Conservation (phyloP, 2,888 invertebrate species). For the Crocallis elinguaria region DNA sequence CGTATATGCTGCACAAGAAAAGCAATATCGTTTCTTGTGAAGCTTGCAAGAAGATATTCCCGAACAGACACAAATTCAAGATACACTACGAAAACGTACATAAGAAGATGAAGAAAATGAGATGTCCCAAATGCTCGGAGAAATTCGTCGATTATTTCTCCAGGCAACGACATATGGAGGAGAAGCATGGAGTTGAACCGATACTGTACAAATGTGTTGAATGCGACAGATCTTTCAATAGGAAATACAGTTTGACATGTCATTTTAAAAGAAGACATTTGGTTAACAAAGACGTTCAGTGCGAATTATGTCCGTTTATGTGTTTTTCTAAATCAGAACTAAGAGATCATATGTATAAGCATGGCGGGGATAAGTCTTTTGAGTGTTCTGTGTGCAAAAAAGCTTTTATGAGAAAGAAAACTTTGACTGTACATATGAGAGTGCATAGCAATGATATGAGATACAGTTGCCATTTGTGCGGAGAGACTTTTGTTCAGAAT, state of each 20-base stretch:
- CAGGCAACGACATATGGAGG: conserved; percentile 67
- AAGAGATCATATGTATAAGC: conserved; percentile 46
- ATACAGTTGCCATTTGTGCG: conserved; percentile 46
- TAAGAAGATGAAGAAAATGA: conserved; percentile 60
- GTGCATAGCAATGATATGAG: conserved; percentile 54
- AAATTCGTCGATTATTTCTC: conserved; percentile 66
- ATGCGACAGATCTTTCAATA: conserved; percentile 58
- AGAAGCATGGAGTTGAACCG: conserved; percentile 60
- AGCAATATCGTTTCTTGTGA: conserved; percentile 45
- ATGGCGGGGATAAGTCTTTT: conserved; percentile 55
- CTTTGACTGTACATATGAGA: conserved; percentile 48
- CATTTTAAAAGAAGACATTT: conserved; percentile 70
- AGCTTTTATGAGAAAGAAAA: conserved; percentile 46
- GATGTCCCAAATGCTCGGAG: conserved; percentile 67
- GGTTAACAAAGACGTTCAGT: conserved; percentile 58
- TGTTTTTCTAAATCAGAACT: conserved; percentile 69
- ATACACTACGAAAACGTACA: conserved; percentile 66
- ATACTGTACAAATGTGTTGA: conserved; percentile 69
- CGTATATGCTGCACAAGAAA: conserved; percentile 59
- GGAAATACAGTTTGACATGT: conserved; percentile 58
- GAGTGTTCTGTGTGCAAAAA: conserved; percentile 68
- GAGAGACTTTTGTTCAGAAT: conserved; percentile 53
- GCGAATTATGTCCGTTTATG: conserved; percentile 49
- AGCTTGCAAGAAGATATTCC: conserved; percentile 62
- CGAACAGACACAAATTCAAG: conserved; percentile 59